Conservation (phyloP, 2,888 invertebrate genomes). For the Actias luna region DNA sequence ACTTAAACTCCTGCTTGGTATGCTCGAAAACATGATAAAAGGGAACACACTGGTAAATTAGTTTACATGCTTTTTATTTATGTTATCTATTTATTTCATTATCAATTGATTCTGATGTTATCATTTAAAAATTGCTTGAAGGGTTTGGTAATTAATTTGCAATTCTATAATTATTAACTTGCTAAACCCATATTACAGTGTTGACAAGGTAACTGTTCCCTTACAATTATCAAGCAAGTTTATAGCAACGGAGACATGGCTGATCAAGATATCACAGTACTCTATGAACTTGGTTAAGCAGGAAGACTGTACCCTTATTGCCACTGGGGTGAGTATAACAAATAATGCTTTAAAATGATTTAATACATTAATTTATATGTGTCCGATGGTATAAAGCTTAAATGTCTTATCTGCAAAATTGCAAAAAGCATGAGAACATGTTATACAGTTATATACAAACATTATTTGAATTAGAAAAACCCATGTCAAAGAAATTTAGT, state of each 20-base stretch:
- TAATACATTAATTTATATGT: no score
- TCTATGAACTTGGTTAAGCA: slow-evolving; percentile 89
- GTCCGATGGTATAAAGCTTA: no score
- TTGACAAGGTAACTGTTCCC: slow-evolving; percentile 87
- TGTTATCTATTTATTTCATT: background rate
- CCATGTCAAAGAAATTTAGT: no score
- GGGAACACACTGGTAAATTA: no score
- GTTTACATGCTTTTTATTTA: no score
- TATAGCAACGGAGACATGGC: slow-evolving; percentile 92
- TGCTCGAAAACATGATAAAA: no score
- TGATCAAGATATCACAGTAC: slow-evolving; percentile 91
- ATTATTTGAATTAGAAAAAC: no score
- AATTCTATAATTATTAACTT: background rate
- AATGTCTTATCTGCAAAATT: no score
- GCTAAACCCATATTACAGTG: slow-evolving; percentile 66
- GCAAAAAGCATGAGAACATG: no score
- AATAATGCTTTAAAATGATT: no score
- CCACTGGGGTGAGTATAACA: slow-evolving; percentile 82
- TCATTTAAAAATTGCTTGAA: background rate
- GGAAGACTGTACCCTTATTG: slow-evolving; percentile 87
- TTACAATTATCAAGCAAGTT: slow-evolving; percentile 86
- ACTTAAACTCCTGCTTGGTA: no score
- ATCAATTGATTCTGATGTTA: background rate
- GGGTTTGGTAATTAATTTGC: background rate
- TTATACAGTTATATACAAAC: no score